Evolutionary conservation across 2,797 vertebrate genomes (phyloP).

Genomic region (Cynodonichthys magdalenae): DNA sequence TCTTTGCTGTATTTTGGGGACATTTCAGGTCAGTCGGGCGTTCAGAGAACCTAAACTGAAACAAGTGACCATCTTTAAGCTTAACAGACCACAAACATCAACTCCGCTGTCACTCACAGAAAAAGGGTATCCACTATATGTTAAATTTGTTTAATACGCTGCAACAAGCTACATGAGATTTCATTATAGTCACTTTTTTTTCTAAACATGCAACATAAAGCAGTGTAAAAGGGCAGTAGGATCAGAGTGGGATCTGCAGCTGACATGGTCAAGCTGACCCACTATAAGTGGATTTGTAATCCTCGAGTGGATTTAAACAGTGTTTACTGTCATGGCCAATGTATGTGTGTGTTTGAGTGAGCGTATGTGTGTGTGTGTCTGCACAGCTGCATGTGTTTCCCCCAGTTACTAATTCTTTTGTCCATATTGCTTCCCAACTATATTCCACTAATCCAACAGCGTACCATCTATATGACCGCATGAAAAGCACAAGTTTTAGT

Average conservation of each 20-base stretch:
- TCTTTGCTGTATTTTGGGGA: constrained; percentile 7
- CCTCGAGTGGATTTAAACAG: constrained; percentile 75
- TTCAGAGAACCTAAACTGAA: constrained; percentile 4
- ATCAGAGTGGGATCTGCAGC: constrained; percentile 67
- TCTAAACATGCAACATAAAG: constrained; percentile 51
- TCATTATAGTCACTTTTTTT: constrained; percentile 33
- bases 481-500: constrained; percentile 13
- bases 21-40: constrained; percentile 12
- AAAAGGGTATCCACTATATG: constrained; percentile 8
- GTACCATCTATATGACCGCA: constrained; percentile 22
- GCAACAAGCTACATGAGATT: constrained; percentile 31
- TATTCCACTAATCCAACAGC: constrained; percentile 38
- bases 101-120: constrained; percentile 1
- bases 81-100: constrained; percentile 25
- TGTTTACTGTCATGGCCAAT: constrained; percentile 64
- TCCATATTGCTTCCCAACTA: constrained; percentile 43
- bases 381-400: constrained; percentile 66
- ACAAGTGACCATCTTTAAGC: constrained; percentile 10
- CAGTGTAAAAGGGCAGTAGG: constrained; percentile 42
- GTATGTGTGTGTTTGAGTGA: constrained; percentile 45
- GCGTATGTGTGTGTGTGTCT: constrained; percentile 41
- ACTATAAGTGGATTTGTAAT: constrained; percentile 80
- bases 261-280: constrained; percentile 71
- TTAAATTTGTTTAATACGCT: constrained; percentile 18
- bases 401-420: constrained; percentile 42